Evolutionary conservation across 2,888 invertebrate genomes (phyloP).

Genomic region (Spatulosminthurus flaviceps): DNA sequence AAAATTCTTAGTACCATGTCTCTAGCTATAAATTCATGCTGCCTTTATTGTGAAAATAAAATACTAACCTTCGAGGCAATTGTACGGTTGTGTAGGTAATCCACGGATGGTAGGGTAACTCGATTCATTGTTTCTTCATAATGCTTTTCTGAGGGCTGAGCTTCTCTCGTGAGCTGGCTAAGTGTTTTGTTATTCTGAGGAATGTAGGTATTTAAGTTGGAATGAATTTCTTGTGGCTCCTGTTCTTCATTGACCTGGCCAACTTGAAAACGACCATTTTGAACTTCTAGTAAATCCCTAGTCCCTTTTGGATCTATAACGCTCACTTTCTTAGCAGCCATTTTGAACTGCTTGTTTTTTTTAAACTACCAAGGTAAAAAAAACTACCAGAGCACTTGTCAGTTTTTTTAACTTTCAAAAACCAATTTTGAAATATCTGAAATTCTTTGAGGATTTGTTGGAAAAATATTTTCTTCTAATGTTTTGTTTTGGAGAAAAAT

Average conservation of each 20-base stretch:
- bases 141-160: background rate
- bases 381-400: too few species aligned
- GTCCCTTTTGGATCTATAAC: background rate
- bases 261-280: background rate
- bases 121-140: background rate
- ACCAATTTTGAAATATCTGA: too few species aligned
- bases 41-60: background rate
- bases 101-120: background rate
- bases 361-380: too few species aligned
- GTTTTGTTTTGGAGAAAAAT: too few species aligned
- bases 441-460: too few species aligned
- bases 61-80: background rate
- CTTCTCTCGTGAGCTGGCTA: background rate
- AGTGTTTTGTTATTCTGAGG: background rate
- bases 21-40: too few species aligned
- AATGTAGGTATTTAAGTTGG: background rate
- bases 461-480: too few species aligned
- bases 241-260: background rate
- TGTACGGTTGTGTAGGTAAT: background rate
- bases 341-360: background rate
- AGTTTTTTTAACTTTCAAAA: too few species aligned
- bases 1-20: too few species aligned
- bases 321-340: background rate
- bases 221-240: background rate
- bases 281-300: background rate